Conservation (phyloP, 2,113 vertebrate species). For the Mesembrinibis cayennensis region DNA sequence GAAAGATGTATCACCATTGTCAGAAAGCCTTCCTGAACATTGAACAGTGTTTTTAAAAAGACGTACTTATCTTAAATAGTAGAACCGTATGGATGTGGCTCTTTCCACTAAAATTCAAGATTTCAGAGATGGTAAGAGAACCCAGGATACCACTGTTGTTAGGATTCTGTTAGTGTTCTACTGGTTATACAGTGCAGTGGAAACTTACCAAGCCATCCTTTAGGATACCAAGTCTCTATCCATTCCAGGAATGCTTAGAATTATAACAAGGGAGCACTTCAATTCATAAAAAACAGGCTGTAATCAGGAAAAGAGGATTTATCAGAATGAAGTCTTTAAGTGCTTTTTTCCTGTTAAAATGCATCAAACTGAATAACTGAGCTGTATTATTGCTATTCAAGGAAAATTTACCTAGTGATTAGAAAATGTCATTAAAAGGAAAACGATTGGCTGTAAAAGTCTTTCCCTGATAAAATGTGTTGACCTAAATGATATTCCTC, state of each 20-base stretch:
- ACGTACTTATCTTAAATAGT: background rate
- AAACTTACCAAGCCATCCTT: background rate
- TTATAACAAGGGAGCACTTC: background rate
- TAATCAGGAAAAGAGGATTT: slow-evolving; percentile 20
- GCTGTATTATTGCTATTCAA: slow-evolving; percentile 25
- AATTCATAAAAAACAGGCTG: slow-evolving; percentile 9
- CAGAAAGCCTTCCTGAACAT: background rate
- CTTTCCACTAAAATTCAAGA: background rate
- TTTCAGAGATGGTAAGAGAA: background rate
- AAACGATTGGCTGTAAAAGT: slow-evolving; percentile 68
- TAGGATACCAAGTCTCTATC: background rate
- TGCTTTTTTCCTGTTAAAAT: slow-evolving; percentile 15
- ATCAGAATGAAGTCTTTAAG: slow-evolving; percentile 11
- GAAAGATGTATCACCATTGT: background rate
- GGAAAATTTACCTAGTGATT: slow-evolving; percentile 59
- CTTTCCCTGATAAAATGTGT: slow-evolving; percentile 36
- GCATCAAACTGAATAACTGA: slow-evolving; percentile 6
- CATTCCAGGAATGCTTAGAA: slow-evolving; percentile 2
- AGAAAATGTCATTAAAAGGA: slow-evolving; percentile 64
- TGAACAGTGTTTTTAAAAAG: background rate
- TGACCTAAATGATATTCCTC: slow-evolving; percentile 70
- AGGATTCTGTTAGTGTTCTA: background rate
- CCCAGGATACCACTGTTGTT: background rate
- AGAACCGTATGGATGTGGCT: background rate
- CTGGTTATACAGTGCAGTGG: background rate